Conservation (phyloP, 2,888 invertebrate species). For the Rhorus exstirpatorius region DNA sequence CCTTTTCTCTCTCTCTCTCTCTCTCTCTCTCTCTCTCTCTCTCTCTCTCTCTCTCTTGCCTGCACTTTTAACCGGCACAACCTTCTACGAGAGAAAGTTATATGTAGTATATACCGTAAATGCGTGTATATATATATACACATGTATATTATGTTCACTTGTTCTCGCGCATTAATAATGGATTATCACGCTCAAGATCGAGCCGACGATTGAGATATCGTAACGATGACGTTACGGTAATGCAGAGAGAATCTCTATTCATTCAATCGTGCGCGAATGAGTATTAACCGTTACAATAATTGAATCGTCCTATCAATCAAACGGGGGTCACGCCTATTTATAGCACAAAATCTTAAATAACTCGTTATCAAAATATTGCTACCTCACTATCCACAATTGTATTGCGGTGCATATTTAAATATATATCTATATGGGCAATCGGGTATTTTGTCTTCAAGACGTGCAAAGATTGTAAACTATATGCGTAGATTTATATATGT, state of each 20-base stretch:
- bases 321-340: slow-evolving; percentile 51
- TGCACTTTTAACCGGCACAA: slow-evolving; percentile 52
- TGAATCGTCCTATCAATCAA: slow-evolving; percentile 67
- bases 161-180: slow-evolving; percentile 66
- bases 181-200: slow-evolving; percentile 59
- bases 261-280: slow-evolving; percentile 48
- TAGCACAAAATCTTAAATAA: slow-evolving; percentile 17
- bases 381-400: slow-evolving; percentile 50
- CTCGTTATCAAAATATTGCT: slow-evolving; percentile 62
- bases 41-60: not conserved
- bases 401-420: not conserved
- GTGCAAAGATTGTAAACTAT: slow-evolving; percentile 48
- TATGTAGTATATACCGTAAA: not conserved
- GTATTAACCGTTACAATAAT: slow-evolving; percentile 54
- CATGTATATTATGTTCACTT: slow-evolving; percentile 45
- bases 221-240: slow-evolving; percentile 63
- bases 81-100: slow-evolving; percentile 45
- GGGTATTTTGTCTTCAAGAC: slow-evolving; percentile 39
- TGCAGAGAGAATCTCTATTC: slow-evolving; percentile 55
- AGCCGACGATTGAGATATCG: slow-evolving; percentile 63
- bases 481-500: not conserved
- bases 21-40: slow-evolving; percentile 1
- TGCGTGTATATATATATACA: not conserved
- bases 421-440: not conserved
- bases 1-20: slow-evolving; percentile 14